Conservation (phyloP, 2,797 vertebrate species). For the Rhinogobio ventralis region DNA sequence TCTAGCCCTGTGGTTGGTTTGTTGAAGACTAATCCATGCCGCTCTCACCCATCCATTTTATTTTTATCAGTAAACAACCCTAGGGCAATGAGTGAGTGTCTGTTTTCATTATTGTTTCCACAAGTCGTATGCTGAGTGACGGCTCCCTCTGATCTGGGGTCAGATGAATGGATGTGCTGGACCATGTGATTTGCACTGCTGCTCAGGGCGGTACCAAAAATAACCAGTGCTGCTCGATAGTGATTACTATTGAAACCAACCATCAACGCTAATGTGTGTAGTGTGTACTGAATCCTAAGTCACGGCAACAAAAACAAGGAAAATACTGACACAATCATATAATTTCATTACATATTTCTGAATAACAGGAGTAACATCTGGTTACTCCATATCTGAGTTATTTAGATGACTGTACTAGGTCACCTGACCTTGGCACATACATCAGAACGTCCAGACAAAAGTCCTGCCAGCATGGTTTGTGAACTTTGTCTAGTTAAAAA, state of each 20-base stretch:
- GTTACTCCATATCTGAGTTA: not conserved
- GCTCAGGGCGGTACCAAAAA: constrained; percentile 18
- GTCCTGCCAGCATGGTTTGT: not conserved
- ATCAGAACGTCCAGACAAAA: not conserved
- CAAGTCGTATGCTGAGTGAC: constrained; percentile 1
- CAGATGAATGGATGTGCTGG: constrained; percentile 18
- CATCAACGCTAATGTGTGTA: not conserved
- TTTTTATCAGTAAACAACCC: not conserved
- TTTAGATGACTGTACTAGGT: not conserved
- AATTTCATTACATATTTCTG: not conserved
- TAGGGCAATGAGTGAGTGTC: not conserved
- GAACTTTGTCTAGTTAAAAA: constrained; percentile 23
- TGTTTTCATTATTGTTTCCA: constrained; percentile 12
- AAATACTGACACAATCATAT: not conserved
- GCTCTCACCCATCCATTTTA: not conserved
- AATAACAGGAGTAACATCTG: not conserved
- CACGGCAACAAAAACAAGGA: not conserved
- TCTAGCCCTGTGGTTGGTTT: not conserved
- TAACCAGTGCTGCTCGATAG: constrained; percentile 24
- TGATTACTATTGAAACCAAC: constrained; percentile 3
- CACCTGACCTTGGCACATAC: not conserved
- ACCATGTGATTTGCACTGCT: constrained; percentile 6
- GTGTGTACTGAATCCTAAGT: not conserved
- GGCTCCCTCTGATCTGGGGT: constrained; percentile 19
- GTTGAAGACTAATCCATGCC: not conserved